phyloP scores from a whole-genome alignment of 2,888 invertebrate species.

The Lymantria monacha region DNA sequence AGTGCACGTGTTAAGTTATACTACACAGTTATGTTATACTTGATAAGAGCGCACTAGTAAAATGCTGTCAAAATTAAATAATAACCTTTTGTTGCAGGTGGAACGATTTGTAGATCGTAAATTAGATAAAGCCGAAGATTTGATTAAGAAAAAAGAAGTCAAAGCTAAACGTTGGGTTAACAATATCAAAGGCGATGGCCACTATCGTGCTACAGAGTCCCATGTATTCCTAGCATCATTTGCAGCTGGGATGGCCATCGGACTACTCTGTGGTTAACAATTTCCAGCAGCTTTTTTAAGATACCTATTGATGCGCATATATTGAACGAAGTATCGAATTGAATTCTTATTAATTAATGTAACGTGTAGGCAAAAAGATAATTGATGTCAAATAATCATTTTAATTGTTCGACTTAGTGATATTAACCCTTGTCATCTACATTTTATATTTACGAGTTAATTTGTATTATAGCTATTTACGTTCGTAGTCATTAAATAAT shows the following conservation, averaged over 20 bases:
- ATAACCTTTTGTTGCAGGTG: constrained; percentile 80
- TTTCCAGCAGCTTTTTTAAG: neutral
- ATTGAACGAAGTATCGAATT: neutral
- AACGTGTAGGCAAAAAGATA: neutral
- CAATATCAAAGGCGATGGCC: constrained; percentile 84
- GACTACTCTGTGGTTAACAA: constrained; percentile 80
- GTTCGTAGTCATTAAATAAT: neutral
- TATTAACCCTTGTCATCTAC: neutral
- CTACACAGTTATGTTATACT: too few species aligned
- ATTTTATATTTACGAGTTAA: neutral
- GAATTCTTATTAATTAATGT: neutral
- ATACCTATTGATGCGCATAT: neutral
- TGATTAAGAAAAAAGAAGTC: constrained; percentile 86
- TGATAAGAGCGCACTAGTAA: too few species aligned
- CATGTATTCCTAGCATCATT: constrained; percentile 92
- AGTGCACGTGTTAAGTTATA: too few species aligned
- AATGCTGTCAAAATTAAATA: neutral
- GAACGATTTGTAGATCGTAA: constrained; percentile 92
- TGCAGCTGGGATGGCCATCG: constrained; percentile 89
- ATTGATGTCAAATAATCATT: neutral
- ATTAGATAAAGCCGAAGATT: constrained; percentile 89
- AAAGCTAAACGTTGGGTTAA: constrained; percentile 90
- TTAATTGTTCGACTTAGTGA: neutral
- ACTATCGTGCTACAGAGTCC: constrained; percentile 87
- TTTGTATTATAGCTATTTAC: neutral